These are phyloP conservation scores for Phataginus tricuspis DNA, from an alignment of 2,797 vertebrate species.

Conservation along the genomic window DNA sequence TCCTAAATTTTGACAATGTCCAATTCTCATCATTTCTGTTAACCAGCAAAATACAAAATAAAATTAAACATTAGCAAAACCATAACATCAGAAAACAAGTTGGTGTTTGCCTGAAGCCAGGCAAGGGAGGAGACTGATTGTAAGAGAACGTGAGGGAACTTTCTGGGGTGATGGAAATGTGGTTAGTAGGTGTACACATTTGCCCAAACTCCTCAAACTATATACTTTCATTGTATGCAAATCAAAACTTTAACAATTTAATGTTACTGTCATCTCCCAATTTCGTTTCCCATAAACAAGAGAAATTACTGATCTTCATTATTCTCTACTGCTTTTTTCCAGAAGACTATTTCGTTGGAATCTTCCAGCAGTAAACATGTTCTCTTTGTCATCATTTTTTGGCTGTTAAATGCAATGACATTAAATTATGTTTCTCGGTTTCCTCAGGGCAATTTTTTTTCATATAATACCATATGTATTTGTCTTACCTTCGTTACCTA, in stretches of 20 bases:
- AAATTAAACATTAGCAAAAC: conserved; percentile 48
- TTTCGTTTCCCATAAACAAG: conserved; percentile 41
- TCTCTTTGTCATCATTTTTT: conserved; percentile 2
- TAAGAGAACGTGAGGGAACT: neutral
- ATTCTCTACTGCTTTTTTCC: neutral
- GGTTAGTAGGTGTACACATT: neutral
- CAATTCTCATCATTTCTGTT: conserved; percentile 20
- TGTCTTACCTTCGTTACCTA: conserved; percentile 6
- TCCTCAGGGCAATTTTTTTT: neutral
- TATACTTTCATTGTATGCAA: neutral
- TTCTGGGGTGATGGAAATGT: neutral
- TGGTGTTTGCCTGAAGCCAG: neutral
- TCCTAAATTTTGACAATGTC: neutral
- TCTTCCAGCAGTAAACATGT: neutral
- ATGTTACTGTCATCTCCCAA: neutral
- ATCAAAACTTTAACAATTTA: neutral
- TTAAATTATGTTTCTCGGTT: conserved; percentile 34
- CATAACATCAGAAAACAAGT: neutral
- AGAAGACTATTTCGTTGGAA: conserved; percentile 42
- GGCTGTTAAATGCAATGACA: conserved; percentile 6
- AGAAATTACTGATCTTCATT: conserved; percentile 9
- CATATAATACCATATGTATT: neutral
- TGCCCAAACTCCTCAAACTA: neutral
- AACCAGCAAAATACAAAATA: conserved; percentile 32
- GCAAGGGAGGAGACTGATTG: neutral